Base-by-base conservation (phyloP, 2,888 invertebrate species). In the Pandemis heparana region DNA sequence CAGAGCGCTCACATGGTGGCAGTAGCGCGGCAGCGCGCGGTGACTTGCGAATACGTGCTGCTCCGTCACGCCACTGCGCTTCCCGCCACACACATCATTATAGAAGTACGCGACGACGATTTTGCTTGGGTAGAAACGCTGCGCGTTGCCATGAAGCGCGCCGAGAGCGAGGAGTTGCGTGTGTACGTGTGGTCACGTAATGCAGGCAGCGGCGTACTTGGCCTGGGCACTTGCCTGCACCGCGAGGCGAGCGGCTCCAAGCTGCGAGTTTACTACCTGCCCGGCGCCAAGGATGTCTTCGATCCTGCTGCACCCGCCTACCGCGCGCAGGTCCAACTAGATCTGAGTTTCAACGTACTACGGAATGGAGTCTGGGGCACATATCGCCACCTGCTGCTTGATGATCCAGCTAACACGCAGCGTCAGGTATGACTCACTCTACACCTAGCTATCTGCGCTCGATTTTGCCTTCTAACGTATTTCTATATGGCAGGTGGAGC, bases 181-280 rank as follows among this genome's bases (percentile, higher is more conserved):
- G 95, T 97, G 71, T 95, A 96, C 81, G 85, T 98, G 51, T 96
- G 97, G 70, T 95, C 96, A 74, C 96, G 96, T 60, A 96, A 96
- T 80, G 95, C 96, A 75, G 87, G 95, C 39, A 95, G 96, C 86
- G 99, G 99, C 76, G 95, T 98, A 77, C 94, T 99, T 73, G 99
- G 99, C 62, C 95, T 99, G 86, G 96, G 97, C 83, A 97, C 98
- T 85, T 99, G 99, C 89, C 95, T 99, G 79, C 97, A 97, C 83
- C 96, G 96, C 81, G 99, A 99, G 95, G 95, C 97, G 6, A 98
- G 98, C 77, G 98, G 98, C 18, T 92, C 95, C 74, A 96, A 96
- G 80, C 95, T 98, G 56, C 96, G 98, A 43, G 43, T 43, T 43
- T 43, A 43, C 43, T 43, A 43, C 43, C 43, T 43, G 43, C 43